These are phyloP conservation scores for Pogonocichla stellata DNA, from an alignment of 2,113 vertebrate species.

Conservation along the genomic window DNA sequence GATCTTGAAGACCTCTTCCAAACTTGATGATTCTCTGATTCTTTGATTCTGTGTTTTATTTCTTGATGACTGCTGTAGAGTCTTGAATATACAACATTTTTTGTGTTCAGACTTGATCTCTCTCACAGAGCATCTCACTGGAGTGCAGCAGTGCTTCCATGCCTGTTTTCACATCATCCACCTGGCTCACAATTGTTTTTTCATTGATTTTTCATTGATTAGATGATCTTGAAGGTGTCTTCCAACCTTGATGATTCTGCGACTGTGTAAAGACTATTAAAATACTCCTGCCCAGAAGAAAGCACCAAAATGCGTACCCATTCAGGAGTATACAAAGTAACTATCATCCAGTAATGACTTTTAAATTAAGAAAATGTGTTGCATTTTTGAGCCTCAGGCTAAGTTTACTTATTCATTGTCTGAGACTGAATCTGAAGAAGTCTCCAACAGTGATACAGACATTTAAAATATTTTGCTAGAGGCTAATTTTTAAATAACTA, in stretches of 20 bases:
- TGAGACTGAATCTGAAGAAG: neutral
- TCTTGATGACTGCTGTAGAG: neutral
- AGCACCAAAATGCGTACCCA: neutral
- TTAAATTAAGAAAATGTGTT: slow-evolving; percentile 37
- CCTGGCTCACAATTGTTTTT: neutral
- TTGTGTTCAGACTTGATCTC: neutral
- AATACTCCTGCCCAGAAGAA: neutral
- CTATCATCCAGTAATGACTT: neutral
- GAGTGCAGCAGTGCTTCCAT: too few species aligned
- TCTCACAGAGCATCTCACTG: neutral
- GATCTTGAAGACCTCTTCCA: neutral
- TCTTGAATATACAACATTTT: neutral
- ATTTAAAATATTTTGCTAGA: slow-evolving; percentile 37
- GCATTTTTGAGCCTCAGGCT: slow-evolving; percentile 24
- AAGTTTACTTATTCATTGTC: slow-evolving; percentile 50
- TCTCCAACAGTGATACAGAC: slow-evolving; percentile 11
- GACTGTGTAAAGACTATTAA: neutral
- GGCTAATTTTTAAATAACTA: slow-evolving; percentile 34
- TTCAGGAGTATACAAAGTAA: neutral
- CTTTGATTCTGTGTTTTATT: neutral
- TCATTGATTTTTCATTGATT: neutral
- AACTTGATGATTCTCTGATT: neutral
- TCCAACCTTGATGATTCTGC: neutral
- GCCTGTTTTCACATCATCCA: neutral
- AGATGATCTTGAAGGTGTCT: neutral